Evolutionary conservation across 2,888 invertebrate genomes (phyloP), one percentile per base, ranked within the genome.

Genomic region (Frankliniella intonsa): DNA sequence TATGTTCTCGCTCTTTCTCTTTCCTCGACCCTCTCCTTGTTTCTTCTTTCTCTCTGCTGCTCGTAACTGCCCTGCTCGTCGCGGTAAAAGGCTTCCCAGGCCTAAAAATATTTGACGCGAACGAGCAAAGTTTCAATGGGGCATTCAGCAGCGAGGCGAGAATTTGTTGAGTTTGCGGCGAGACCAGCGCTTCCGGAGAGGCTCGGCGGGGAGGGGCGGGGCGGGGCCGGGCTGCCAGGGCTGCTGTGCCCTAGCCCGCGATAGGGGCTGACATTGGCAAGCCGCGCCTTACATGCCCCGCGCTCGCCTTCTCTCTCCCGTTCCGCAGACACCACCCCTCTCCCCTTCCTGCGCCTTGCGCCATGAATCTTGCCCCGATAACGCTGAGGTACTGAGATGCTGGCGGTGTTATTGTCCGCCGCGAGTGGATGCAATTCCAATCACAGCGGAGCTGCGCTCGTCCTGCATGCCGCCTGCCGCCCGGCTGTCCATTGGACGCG

Each of bases 51-150:
- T 17, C 62, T 62, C 17, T 62, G 62, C 62, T 62, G 62, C 7
- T 76, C 22, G 69, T 25, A 76, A 76, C 25, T 76, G 69, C 69
- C 69, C n/a, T 14, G 62, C 19, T n/a, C 38, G 38, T 38, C 19
- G 62, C 62, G 62, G 14, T 12, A 55, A 17, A 55, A 76, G 69
- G 69, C 69, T 25, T 22, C 25, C 25, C 12, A 38, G 38, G 22
- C 69, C 25, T 25, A 76, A 22, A 76, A 76, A 76, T 76, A 76
- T 76, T 76, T 76, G 69, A 76, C 69, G 69, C 25, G 69, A 76
- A 76, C 69, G 69, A 76, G 69, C 69, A 76, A 76, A 76, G 69
- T 76, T 76, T 76, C 22, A 76, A 76, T 76, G 69, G 69, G 22
- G 25, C 69, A 76, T 76, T 76, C 69, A 76, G 69, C 69, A 25